Conservation (phyloP, 2,113 vertebrate genomes). For the Melanerpes aurifrons region DNA sequence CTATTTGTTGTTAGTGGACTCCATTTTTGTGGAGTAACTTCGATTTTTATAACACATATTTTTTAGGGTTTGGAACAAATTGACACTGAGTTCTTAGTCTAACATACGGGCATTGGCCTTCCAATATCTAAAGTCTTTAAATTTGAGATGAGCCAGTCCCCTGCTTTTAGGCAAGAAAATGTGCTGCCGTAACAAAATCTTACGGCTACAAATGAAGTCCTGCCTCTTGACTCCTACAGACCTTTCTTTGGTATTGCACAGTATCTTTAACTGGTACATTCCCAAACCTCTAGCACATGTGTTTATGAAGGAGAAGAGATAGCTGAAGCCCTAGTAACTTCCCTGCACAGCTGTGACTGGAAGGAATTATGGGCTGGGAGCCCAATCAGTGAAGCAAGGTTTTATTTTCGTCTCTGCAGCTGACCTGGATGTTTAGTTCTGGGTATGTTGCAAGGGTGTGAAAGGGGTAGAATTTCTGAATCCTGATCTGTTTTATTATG, state of each 20-base stretch:
- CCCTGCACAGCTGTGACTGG: slow-evolving; percentile 61
- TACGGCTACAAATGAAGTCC: not conserved
- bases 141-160: not conserved
- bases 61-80: not conserved
- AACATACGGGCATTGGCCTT: not conserved
- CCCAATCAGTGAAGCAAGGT: slow-evolving; percentile 55
- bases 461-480: slow-evolving; percentile 68
- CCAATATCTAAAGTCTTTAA: rapidly evolving
- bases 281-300: not conserved
- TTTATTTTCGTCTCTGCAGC: slow-evolving; percentile 69
- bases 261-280: not conserved
- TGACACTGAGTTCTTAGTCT: not conserved
- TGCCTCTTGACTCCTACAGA: not conserved
- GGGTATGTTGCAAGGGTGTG: slow-evolving; percentile 57
- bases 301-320: slow-evolving; percentile 15
- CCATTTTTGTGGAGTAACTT: not conserved
- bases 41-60: not conserved
- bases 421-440: slow-evolving; percentile 70
- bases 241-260: not conserved
- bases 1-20: not conserved
- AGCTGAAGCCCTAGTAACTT: slow-evolving; percentile 43
- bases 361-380: slow-evolving; percentile 40
- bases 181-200: not conserved
- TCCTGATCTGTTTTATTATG: slow-evolving; percentile 32
- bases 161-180: not conserved